phyloP scores from a whole-genome alignment of 2,113 vertebrate genomes.

The Chlamydotis undulata region DNA sequence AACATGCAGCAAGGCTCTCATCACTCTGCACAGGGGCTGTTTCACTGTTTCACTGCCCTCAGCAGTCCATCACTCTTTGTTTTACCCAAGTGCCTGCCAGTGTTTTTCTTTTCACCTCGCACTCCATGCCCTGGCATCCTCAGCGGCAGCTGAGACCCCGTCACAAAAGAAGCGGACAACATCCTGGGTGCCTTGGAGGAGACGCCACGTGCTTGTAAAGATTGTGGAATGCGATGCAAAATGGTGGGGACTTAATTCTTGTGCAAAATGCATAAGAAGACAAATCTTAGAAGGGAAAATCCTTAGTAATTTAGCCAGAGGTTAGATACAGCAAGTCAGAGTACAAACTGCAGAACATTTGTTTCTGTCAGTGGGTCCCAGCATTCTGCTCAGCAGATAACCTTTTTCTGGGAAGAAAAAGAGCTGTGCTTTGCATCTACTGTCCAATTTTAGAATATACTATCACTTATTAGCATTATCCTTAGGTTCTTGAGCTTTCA shows the following conservation, averaged over 20 bases:
- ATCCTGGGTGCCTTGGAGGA: background rate
- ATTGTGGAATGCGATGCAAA: background rate
- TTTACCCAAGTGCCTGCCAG: background rate
- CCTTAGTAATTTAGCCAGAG: slow-evolving; percentile 1
- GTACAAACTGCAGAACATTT: background rate
- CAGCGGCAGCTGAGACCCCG: accelerated
- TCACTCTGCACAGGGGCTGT: background rate
- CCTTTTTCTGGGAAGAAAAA: slow-evolving; percentile 35
- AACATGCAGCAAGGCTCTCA: background rate
- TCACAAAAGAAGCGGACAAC: background rate
- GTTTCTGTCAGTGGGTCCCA: background rate
- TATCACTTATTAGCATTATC: background rate
- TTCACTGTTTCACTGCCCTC: background rate
- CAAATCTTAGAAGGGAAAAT: background rate
- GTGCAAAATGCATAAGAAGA: background rate
- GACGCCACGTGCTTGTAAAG: background rate
- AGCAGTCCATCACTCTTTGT: background rate
- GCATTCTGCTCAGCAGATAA: slow-evolving; percentile 39
- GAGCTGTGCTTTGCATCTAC: background rate
- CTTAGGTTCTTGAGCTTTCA: background rate
- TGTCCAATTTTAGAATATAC: background rate
- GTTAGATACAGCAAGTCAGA: background rate
- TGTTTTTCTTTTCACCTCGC: background rate
- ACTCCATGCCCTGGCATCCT: accelerated
- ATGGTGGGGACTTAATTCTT: background rate